These are phyloP conservation scores for Dryocosmus kuriphilus DNA, from an alignment of 2,888 invertebrate species.

Conservation along the genomic window DNA sequence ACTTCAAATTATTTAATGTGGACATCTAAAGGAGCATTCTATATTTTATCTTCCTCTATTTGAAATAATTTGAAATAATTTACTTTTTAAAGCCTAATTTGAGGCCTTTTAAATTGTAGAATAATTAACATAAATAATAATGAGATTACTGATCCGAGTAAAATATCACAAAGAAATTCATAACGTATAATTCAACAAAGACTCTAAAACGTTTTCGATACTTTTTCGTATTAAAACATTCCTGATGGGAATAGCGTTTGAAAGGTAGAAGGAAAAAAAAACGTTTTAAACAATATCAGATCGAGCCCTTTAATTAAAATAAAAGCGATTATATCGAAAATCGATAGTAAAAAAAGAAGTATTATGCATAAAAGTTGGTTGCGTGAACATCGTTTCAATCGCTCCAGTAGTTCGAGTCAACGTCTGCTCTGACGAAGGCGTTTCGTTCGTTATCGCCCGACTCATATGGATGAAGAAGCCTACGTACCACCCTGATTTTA, in stretches of 20 bases:
- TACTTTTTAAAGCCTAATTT: too few species aligned
- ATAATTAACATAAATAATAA: background rate
- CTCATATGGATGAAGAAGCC: constrained; percentile 33
- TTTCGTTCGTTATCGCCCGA: constrained; percentile 31
- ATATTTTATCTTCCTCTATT: too few species aligned
- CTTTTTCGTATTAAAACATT: background rate
- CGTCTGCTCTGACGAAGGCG: constrained; percentile 12
- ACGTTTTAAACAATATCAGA: background rate
- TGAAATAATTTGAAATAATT: too few species aligned
- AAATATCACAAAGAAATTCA: too few species aligned
- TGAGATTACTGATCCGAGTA: too few species aligned
- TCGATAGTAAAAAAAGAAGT: constrained; percentile 20
- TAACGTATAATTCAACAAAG: background rate
- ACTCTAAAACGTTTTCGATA: background rate
- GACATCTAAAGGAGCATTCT: too few species aligned
- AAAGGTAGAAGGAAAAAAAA: background rate
- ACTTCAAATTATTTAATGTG: too few species aligned
- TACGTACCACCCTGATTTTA: too few species aligned
- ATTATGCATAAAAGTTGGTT: constrained; percentile 1
- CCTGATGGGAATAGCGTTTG: background rate
- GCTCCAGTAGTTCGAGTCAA: constrained; percentile 35
- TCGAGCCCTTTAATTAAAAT: constrained; percentile 2
- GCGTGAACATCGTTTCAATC: constrained; percentile 29
- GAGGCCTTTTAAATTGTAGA: too few species aligned
- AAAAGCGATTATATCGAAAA: constrained; percentile 25